A percentile compares a stretch with the other conserved stretches of the same genome.
Conservation (phyloP, 2,113 vertebrate genomes). For the Pelecanoides urinatrix region DNA sequence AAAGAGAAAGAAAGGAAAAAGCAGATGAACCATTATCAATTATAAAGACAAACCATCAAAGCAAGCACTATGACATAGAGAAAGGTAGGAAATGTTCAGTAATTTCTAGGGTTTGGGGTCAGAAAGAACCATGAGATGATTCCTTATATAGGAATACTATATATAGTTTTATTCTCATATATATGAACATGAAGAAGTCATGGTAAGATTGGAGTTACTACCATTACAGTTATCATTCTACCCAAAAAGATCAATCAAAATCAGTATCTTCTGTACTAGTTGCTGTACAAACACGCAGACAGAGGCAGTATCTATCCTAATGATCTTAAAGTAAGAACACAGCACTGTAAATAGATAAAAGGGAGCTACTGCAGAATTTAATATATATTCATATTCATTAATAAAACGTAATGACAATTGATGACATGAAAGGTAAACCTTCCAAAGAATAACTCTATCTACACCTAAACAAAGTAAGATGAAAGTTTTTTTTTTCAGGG, state of each 20-base stretch:
- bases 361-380: background rate
- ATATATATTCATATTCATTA: background rate
- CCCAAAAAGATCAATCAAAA: background rate
- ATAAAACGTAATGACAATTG: background rate
- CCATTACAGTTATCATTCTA: background rate
- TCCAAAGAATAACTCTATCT: background rate
- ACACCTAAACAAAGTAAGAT: background rate
- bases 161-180: background rate
- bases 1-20: background rate
- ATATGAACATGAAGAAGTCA: background rate
- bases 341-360: background rate
- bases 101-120: background rate
- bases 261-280: background rate
- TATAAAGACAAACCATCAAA: background rate
- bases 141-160: background rate
- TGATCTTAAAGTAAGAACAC: background rate
- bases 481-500: background rate
- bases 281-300: background rate
- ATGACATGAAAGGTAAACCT: background rate
- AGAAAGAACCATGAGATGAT: background rate
- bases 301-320: background rate
- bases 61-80: background rate
- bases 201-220: background rate
- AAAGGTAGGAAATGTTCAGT: background rate
- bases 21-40: background rate